Evolutionary conservation across 1,140 invertebrate species (phyloP).

Genomic region (Drosophila mauritiana): DNA sequence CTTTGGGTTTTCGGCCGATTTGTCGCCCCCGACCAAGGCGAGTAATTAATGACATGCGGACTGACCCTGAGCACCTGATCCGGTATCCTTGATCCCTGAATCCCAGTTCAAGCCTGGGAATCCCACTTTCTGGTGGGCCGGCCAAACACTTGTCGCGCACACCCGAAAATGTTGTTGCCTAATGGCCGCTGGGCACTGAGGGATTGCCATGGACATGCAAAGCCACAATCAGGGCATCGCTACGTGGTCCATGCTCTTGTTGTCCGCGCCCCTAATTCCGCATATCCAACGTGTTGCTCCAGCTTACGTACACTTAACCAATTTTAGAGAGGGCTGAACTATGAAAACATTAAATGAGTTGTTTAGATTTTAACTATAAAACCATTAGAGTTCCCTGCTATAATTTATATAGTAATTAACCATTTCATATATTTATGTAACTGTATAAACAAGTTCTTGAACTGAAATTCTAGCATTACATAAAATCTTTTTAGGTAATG

Average conservation of each 20-base stretch:
- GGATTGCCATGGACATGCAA: conserved; percentile 62
- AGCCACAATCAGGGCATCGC: conserved; percentile 69
- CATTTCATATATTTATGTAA: too few species aligned
- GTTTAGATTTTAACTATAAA: too few species aligned
- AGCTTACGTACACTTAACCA: not conserved
- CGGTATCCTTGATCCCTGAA: conserved; percentile 2
- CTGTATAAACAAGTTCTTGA: too few species aligned
- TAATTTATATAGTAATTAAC: too few species aligned
- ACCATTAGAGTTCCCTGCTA: too few species aligned
- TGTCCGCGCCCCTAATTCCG: conserved; percentile 11
- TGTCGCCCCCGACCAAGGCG: conserved; percentile 31
- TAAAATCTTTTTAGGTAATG: too few species aligned
- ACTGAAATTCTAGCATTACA: too few species aligned
- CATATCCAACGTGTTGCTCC: conserved; percentile 16
- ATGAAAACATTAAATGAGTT: too few species aligned
- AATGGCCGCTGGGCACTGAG: conserved; percentile 31
- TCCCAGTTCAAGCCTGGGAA: not conserved
- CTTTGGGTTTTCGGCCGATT: conserved; percentile 57
- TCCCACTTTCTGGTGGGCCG: not conserved
- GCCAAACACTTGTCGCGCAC: conserved; percentile 54
- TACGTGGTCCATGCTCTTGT: conserved; percentile 48
- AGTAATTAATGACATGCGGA: conserved; percentile 74
- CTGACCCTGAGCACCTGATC: conserved; percentile 31
- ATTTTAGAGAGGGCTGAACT: not conserved
- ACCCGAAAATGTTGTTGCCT: conserved; percentile 57